phyloP scores from a whole-genome alignment of 2,113 vertebrate species.

The Aspidoscelis tigris region DNA sequence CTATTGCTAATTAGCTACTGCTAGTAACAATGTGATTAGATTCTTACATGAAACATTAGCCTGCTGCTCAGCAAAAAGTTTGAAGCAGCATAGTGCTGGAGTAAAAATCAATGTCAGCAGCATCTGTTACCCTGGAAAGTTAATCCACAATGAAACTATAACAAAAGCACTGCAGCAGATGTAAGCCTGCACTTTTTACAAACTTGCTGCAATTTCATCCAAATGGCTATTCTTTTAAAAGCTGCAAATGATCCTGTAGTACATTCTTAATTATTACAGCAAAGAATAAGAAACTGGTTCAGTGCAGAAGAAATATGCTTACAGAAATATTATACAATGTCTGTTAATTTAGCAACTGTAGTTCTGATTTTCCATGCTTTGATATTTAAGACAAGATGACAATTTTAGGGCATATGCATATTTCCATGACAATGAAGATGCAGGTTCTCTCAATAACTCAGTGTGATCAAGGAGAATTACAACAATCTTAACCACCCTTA shows the following conservation, averaged over 20 bases:
- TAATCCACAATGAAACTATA: background rate
- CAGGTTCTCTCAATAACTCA: slow-evolving; percentile 1
- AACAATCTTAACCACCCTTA: slow-evolving; percentile 13
- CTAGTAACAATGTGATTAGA: too few relatives aligned
- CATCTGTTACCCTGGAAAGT: background rate
- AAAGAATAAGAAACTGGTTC: slow-evolving; percentile 3
- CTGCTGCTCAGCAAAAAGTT: too few relatives aligned
- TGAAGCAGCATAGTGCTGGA: background rate
- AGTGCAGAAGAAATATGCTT: background rate
- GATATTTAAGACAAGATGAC: background rate
- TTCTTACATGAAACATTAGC: too few relatives aligned
- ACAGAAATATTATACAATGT: rapidly evolving
- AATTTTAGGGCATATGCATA: slow-evolving; percentile 16
- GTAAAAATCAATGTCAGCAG: background rate
- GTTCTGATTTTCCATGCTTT: background rate
- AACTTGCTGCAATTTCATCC: background rate
- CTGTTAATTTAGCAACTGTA: background rate
- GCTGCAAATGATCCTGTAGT: background rate
- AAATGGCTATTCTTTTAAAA: slow-evolving; percentile 15
- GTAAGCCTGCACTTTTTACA: background rate
- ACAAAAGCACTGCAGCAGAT: background rate
- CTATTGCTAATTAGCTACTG: too few relatives aligned
- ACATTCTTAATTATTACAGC: slow-evolving; percentile 7
- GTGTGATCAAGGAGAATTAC: background rate
- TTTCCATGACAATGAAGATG: slow-evolving; percentile 15